Conservation (phyloP, 2,888 invertebrate species). For the Drosophila hawaiiensis region DNA sequence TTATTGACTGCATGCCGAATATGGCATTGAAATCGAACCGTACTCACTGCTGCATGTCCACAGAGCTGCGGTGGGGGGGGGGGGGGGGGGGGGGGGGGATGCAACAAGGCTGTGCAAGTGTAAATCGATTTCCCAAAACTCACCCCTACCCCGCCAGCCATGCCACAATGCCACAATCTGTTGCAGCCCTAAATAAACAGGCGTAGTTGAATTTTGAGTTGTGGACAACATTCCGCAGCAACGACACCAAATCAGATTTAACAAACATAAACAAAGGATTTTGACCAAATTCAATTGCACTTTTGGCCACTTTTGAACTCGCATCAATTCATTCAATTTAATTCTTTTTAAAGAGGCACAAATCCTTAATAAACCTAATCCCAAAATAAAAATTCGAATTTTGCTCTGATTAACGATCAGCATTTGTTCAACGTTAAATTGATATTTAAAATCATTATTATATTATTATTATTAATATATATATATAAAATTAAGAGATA, state of each 20-base stretch:
- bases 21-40: slow-evolving; percentile 29
- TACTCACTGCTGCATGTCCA: slow-evolving; percentile 2
- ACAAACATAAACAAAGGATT: neutral
- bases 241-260: slow-evolving; percentile 18
- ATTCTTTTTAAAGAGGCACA: neutral
- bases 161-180: slow-evolving; percentile 7
- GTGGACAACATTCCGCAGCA: neutral
- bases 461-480: too few relatives aligned
- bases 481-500: rapidly evolving
- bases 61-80: slow-evolving; percentile 24
- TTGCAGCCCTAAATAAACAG: slow-evolving; percentile 15
- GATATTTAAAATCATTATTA: neutral
- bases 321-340: neutral
- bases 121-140: slow-evolving; percentile 40
- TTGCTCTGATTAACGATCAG: neutral
- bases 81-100: slow-evolving; percentile 34
- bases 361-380: neutral
- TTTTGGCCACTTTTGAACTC: neutral
- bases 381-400: neutral
- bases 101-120: slow-evolving; percentile 40
- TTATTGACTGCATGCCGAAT: slow-evolving; percentile 67
- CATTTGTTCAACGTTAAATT: neutral
- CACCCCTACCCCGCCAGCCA: neutral
- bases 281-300: neutral
- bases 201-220: neutral